phyloP scores from a whole-genome alignment of 2,888 invertebrate species.

The Agapetus fuscipes region DNA sequence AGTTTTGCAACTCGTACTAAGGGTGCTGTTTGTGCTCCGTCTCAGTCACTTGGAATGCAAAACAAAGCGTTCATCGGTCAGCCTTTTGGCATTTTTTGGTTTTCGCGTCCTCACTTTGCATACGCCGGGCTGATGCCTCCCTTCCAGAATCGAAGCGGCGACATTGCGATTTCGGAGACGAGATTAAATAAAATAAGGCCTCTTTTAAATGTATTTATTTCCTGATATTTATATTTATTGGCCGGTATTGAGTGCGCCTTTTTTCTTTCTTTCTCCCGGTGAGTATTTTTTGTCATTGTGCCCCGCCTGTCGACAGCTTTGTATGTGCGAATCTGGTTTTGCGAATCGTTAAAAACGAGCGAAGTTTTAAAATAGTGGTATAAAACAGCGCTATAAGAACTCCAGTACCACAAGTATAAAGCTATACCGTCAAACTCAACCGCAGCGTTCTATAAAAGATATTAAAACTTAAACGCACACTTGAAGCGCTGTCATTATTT shows the following conservation, averaged over 20 bases:
- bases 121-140: too few relatives aligned
- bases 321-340: slow-evolving; percentile 33
- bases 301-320: slow-evolving; percentile 1
- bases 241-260: slow-evolving; percentile 15
- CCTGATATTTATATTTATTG: slow-evolving; percentile 18
- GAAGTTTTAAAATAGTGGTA: slow-evolving; percentile 29
- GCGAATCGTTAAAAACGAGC: slow-evolving; percentile 31
- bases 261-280: slow-evolving; percentile 22
- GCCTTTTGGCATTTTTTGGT: too few relatives aligned
- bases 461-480: too few relatives aligned
- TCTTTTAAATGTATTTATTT: slow-evolving; percentile 45
- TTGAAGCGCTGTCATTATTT: too few relatives aligned
- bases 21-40: too few relatives aligned
- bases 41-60: too few relatives aligned
- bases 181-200: slow-evolving; percentile 45
- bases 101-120: too few relatives aligned
- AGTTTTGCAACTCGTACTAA: too few relatives aligned
- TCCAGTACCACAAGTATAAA: too few relatives aligned
- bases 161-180: slow-evolving; percentile 39
- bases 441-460: too few relatives aligned
- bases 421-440: too few relatives aligned
- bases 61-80: too few relatives aligned
- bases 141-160: slow-evolving; percentile 26
- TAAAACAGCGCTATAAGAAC: background rate
- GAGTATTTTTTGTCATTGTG: slow-evolving; percentile 40